Conservation (phyloP, 1,140 invertebrate species). For the Scaptodrosophila lebanonensis region DNA sequence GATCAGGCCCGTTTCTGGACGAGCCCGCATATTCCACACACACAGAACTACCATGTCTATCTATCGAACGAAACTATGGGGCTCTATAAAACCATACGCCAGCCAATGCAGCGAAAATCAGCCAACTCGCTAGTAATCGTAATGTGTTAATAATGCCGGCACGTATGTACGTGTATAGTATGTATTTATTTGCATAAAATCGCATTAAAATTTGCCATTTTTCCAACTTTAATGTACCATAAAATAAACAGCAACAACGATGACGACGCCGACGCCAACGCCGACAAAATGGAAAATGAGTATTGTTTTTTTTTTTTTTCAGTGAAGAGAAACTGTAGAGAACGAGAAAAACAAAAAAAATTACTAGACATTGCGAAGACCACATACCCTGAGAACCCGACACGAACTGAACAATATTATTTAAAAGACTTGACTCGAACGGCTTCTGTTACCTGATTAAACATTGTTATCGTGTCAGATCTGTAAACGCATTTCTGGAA, state of each 20-base stretch:
- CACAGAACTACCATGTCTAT: not conserved
- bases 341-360: slow-evolving; percentile 45
- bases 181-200: slow-evolving; percentile 64
- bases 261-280: slow-evolving; percentile 9
- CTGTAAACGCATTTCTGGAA: no score
- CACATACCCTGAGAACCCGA: not conserved
- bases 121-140: slow-evolving; percentile 3
- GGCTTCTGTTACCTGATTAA: no score
- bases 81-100: slow-evolving; percentile 29
- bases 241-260: slow-evolving; percentile 40
- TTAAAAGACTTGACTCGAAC: no score
- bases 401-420: slow-evolving; percentile 5
- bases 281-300: slow-evolving; percentile 39
- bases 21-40: slow-evolving; percentile 7
- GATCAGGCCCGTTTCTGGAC: slow-evolving; percentile 6
- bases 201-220: slow-evolving; percentile 72
- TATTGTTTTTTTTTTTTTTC: slow-evolving; percentile 40
- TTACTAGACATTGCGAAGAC: slow-evolving; percentile 51
- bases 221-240: slow-evolving; percentile 72
- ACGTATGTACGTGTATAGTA: slow-evolving; percentile 4
- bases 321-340: slow-evolving; percentile 47
- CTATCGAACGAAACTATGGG: not conserved
- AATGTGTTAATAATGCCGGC: no score
- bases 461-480: no score
- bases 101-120: slow-evolving; percentile 30